A percentile compares a stretch with the other conserved stretches of the same genome.
Conservation (phyloP, 2,888 invertebrate species). For the Philaethria dido region DNA sequence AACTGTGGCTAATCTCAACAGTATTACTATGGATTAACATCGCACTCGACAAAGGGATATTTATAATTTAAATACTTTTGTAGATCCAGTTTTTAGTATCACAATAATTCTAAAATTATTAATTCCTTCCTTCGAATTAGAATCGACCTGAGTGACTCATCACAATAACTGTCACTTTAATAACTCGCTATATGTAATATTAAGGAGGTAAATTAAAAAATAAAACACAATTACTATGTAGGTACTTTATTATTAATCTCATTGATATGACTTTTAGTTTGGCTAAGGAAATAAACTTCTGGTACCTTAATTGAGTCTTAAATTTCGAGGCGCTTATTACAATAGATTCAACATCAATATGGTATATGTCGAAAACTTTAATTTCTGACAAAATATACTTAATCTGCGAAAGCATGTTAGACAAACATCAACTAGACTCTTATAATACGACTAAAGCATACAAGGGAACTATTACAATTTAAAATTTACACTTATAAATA, state of each 20-base stretch:
- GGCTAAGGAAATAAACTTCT: constrained; percentile 74
- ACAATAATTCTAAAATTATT: too few relatives aligned
- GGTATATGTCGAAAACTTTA: constrained; percentile 14
- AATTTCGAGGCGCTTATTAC: constrained; percentile 20
- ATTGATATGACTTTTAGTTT: constrained; percentile 83
- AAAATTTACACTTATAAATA: constrained; percentile 19
- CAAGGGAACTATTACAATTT: constrained; percentile 14
- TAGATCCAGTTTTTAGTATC: too few relatives aligned
- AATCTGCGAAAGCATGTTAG: constrained; percentile 38
- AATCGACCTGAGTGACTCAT: too few relatives aligned
- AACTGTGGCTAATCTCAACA: too few relatives aligned
- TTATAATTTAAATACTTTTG: too few relatives aligned
- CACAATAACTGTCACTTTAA: too few relatives aligned
- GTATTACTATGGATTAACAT: too few relatives aligned
- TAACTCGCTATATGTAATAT: too few relatives aligned
- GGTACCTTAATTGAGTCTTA: constrained; percentile 54
- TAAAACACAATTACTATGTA: constrained; percentile 63
- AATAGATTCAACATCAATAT: constrained; percentile 6
- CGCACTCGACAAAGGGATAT: too few relatives aligned
- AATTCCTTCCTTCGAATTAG: too few relatives aligned
- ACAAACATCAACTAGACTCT: constrained; percentile 37
- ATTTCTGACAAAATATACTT: constrained; percentile 30
- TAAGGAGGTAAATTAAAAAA: constrained; percentile 46
- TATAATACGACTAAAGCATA: constrained; percentile 31
- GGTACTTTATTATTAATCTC: constrained; percentile 76